These are phyloP conservation scores for Xiphophorus birchmanni DNA, from an alignment of 2,797 vertebrate species.

Conservation along the genomic window DNA sequence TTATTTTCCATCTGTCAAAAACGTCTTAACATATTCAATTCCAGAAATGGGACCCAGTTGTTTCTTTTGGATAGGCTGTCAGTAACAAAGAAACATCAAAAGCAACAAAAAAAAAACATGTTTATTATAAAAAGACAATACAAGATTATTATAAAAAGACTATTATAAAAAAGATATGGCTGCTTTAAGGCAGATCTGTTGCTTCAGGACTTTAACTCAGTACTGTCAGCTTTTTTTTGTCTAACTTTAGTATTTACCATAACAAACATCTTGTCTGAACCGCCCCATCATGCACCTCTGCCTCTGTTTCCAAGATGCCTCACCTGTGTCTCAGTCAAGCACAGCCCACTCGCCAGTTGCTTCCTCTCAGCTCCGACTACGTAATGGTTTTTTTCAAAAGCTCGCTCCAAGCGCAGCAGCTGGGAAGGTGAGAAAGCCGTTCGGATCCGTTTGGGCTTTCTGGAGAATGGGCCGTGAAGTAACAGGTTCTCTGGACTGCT, in stretches of 20 bases:
- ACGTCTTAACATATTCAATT: background rate
- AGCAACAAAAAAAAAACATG: background rate
- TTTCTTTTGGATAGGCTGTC: background rate
- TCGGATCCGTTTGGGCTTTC: constrained; percentile 96
- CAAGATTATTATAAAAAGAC: background rate
- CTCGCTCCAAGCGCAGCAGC: constrained; percentile 92
- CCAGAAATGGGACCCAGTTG: background rate
- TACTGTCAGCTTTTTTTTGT: background rate
- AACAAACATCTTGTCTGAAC: background rate
- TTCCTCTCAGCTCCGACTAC: constrained; percentile 96
- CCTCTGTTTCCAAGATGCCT: constrained; percentile 38
- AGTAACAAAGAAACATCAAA: background rate
- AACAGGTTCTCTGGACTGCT: constrained; percentile 91
- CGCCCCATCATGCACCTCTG: background rate
- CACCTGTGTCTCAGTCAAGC: constrained; percentile 96
- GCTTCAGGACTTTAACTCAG: background rate
- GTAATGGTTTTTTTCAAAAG: constrained; percentile 98
- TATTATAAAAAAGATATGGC: background rate
- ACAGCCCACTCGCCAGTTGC: constrained; percentile 93
- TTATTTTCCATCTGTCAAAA: background rate
- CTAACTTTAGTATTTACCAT: background rate
- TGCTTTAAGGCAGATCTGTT: background rate
- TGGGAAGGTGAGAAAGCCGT: constrained; percentile 96
- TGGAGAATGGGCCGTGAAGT: constrained; percentile 92
- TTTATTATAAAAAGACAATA: no score